Evolutionary conservation across 2,888 invertebrate genomes (phyloP).

Genomic region (Microctonus hyperodae): DNA sequence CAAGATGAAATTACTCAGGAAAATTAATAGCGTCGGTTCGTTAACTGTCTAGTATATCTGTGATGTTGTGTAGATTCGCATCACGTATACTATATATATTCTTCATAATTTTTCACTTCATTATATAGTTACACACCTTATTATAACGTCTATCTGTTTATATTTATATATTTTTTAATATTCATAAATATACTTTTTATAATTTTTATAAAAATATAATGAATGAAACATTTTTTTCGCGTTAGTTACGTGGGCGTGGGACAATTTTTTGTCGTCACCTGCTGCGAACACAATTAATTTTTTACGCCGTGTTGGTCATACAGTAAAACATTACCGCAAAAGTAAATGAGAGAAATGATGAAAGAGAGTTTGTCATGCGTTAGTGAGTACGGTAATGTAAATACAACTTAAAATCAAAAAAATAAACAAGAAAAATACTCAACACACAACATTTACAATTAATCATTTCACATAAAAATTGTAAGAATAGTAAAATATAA

Average conservation of each 20-base stretch:
- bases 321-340: slow-evolving; percentile 5
- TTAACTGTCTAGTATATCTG: slow-evolving; percentile 27
- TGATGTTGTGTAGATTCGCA: neutral
- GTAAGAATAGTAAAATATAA: neutral
- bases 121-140: neutral
- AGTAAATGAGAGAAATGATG: neutral
- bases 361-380: neutral
- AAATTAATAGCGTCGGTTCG: slow-evolving; percentile 36
- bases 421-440: neutral
- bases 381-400: neutral
- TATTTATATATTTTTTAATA: neutral
- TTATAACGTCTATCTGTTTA: neutral
- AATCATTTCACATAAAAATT: neutral
- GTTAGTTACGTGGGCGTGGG: neutral
- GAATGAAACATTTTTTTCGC: neutral
- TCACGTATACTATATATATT: slow-evolving; percentile 5
- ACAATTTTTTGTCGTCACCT: slow-evolving; percentile 19
- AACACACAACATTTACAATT: neutral
- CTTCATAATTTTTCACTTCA: slow-evolving; percentile 9
- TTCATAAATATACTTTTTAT: no score
- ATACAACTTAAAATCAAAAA: neutral
- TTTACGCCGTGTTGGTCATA: slow-evolving; percentile 8
- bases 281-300: slow-evolving; percentile 15
- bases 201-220: no score
- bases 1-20: slow-evolving; percentile 29